These are phyloP conservation scores for Meriones psammophilus DNA, from an alignment of 2,797 vertebrate genomes.

Conservation along the genomic window DNA sequence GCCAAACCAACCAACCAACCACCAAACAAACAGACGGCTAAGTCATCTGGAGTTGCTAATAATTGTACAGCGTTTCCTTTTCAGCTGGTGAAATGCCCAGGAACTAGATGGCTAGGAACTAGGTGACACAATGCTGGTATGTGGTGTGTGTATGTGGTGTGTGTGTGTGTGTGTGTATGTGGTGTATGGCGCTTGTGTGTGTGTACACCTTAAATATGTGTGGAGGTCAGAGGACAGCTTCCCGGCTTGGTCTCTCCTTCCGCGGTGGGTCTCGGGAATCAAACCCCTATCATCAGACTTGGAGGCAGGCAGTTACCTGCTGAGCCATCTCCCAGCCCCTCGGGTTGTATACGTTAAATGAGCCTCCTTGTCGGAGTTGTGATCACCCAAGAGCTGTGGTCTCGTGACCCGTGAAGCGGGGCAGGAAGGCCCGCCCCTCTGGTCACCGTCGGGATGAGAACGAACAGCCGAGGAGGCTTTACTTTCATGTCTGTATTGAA, in stretches of 20 bases:
- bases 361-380: neutral
- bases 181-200: neutral
- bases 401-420: neutral
- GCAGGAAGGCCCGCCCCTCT: neutral
- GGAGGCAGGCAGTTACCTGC: neutral
- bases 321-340: neutral
- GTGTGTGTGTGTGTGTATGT: too few relatives aligned
- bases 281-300: too few relatives aligned
- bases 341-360: neutral
- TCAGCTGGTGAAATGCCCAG: neutral
- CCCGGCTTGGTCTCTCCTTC: neutral
- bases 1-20: too few relatives aligned
- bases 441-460: neutral
- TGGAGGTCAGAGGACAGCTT: neutral
- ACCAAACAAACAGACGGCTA: too few relatives aligned
- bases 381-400: fast-evolving
- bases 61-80: neutral
- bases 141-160: neutral
- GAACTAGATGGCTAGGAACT: neutral
- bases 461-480: neutral
- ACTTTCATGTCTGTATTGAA: constrained; percentile 20
- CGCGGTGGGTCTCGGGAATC: neutral
- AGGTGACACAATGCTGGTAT: neutral
- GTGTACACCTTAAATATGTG: neutral
- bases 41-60: neutral